Base-by-base conservation (phyloP, 2,888 invertebrate species). In the Tenodera sinensis region DNA sequence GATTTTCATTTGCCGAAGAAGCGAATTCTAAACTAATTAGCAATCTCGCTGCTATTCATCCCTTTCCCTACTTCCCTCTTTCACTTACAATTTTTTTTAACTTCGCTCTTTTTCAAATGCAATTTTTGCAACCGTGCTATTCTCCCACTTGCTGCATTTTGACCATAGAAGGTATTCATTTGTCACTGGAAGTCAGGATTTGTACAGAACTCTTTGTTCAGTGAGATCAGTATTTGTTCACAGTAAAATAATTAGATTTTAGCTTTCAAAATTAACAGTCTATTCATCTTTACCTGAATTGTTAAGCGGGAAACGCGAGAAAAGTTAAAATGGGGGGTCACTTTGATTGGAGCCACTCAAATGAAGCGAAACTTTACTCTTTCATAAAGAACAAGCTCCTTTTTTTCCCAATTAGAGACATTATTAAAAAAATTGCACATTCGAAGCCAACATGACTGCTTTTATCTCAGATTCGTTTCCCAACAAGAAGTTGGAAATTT, bases 21-120 rank as follows among this genome's bases (percentile, higher is more conserved):
- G 54, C 42, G 84, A 87, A 81, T 82, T 87, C 82, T 82, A 81
- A 87, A 87, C 87, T 87, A 81, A 87, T 87, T 87, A 87, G 87
- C 82, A 87, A 81, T 83, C 42, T 87, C 27, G 34, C 34, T 14
- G 6, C 9, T 25, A 87, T 71, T 87, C 87, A 87, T n/a, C n/a
- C 14, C 34, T 82, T 87, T 27, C 27, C 71, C 28, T 25, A 71
- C 54, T 20, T 25, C 54, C 54, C 4, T 4, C 54, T 4, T 54
- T 20, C 54, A 54, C 82, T 20, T 84, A 81, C 27, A 28, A 34
- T 87, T 82, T 82, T 42, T 47, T 84, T 34, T 0, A 28, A 83
- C 28, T 83, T 71, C 28, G 25, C 54, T 85, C 42, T 42, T 54
- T 85, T 85, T n/a, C 15, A 81, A 30, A 20, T 27, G 8, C 30